Base-by-base conservation (phyloP, 2,797 vertebrate species). In the Myripristis murdjan region DNA sequence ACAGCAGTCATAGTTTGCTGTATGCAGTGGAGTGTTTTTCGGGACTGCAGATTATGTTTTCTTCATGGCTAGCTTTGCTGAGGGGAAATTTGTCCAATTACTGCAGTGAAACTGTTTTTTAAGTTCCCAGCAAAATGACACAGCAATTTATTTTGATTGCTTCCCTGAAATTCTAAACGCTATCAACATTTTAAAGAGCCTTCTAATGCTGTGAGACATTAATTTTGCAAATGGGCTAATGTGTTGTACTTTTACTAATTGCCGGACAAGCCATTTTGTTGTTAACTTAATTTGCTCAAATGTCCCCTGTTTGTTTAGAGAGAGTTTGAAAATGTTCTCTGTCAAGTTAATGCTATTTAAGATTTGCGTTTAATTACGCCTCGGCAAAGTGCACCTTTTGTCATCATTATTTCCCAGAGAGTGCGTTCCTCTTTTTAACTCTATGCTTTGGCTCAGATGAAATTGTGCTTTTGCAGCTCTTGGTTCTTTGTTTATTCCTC, bases 21-120 rank as follows among this genome's bases (percentile, higher is more conserved):
- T 49, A 37, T 71, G 54, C 12, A 18, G 24, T 66, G 57, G 24
- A 72, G 59, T 35, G 78, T 65, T 69, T 77, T 64, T 18, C 3
- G n/a, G 10, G 55, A 1, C 37, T 58, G 39, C 48, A 77, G 22
- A 81, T 87, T 67, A 70, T 37, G 53, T 83, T 85, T 71, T 74
- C 66, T 39, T 39, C 5, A 15, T 59, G 23, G 39, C 56, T 24
- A 11, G 33, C 37, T 66, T 37, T 43, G 49, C 37, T 46, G 4
- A 79, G 39, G 53, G 20, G 12, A 57, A 61, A 60, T 80, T 69
- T 80, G 54, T 22, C 35, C 51, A 47, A 12, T 74, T 78, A 85
- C 56, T 73, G 51, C 53, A 55, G 2, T 22, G 43, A 11, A 39
- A 61, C 23, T 35, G 33, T 72, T 72, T 81, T n/a, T 18, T 65